Evolutionary conservation across 2,888 invertebrate genomes (phyloP), one percentile per base, ranked within the genome.

Genomic region (Kryphioiulus occultus): DNA sequence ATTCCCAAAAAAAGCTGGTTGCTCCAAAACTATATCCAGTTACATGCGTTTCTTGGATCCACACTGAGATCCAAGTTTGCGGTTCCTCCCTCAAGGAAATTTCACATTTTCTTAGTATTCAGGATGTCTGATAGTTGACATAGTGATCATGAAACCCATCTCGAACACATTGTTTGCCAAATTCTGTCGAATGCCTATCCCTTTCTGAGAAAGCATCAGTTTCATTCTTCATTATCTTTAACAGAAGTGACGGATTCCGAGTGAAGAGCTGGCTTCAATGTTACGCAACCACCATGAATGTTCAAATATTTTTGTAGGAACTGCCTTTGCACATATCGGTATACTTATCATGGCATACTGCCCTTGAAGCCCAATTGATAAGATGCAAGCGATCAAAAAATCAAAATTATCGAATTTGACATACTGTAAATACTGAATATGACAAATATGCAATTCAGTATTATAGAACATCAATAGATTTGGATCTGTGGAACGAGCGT

Each of bases 81-180:
- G n/a, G 59, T 59, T 59, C 59, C 59, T n/a, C 59, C 7, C 68
- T 68, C 68, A 26, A 68, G 68, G 26, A 26, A 68, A 68, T 26
- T 68, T 26, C 68, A 68, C 68, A 68, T 68, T 26, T 68, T 53
- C 4, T 53, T n/a, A 22, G 22, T 68, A 22, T 68, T 68, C 68
- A 26, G 26, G 68, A 68, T 26, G 68, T 26, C 68, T 68, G 68
- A n/a, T n/a, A 22, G 68, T 68, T 68, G 68, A 68, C 68, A 68
- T 68, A 68, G 68, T 68, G 68, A 68, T 68, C 68, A 68, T 68
- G 68, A 68, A 68, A 68, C 26, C 68, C 10, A 68, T 26, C 22
- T 1, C 22, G 4, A 10, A 10, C 59, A 26, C n/a, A 26, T 68
- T 68, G 68, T 68, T 68, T 26, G 26, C 22, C 7, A 26, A 68